A percentile compares a stretch with the other conserved stretches of the same genome.
phyloP scores from a whole-genome alignment of 2,888 invertebrate genomes.

The Eupithecia insigniata region DNA sequence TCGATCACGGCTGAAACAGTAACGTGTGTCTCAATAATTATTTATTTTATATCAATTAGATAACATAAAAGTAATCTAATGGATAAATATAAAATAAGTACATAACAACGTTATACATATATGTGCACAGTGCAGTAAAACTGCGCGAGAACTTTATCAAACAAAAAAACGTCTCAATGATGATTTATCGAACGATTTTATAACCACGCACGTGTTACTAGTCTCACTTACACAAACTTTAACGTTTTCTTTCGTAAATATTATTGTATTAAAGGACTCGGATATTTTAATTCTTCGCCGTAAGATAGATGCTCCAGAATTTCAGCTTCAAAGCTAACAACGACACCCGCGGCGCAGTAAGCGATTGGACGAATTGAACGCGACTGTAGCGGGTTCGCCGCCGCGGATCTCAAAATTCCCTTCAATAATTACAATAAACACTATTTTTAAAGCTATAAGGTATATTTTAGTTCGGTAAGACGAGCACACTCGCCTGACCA shows the following conservation, averaged over 20 bases:
- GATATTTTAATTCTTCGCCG: neutral
- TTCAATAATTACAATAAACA: constrained; percentile 6
- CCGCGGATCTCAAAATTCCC: neutral
- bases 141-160: neutral
- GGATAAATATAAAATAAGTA: neutral
- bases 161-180: neutral
- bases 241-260: no score
- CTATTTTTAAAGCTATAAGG: neutral
- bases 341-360: neutral
- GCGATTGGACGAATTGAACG: neutral
- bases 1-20: neutral
- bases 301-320: neutral
- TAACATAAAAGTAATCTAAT: no score
- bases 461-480: constrained; percentile 8
- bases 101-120: neutral
- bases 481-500: constrained; percentile 45
- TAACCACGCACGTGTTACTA: neutral
- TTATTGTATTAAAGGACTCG: neutral
- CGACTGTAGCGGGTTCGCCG: constrained; percentile 4
- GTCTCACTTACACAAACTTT: neutral
- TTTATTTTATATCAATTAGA: neutral
- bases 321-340: neutral
- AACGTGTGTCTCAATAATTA: neutral
- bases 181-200: neutral
- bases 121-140: neutral